Percentiles rank a stretch among this genome's conserved stretches.
phyloP scores from a whole-genome alignment of 2,888 invertebrate genomes.

The Petrophora chlorosata region DNA sequence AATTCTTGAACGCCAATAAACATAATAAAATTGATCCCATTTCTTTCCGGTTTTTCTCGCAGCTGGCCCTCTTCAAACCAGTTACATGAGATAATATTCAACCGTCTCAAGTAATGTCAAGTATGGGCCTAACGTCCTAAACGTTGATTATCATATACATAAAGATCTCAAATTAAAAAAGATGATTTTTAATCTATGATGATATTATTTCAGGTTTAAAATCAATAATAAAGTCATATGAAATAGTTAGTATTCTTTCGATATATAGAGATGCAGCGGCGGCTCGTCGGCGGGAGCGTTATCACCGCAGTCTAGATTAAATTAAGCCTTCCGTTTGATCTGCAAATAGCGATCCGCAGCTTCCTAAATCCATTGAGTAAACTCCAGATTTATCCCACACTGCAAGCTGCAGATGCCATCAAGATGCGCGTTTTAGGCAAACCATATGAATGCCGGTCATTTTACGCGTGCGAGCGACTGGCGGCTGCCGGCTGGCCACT shows the following conservation, averaged over 20 bases:
- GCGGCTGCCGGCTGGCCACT: constrained; percentile 51
- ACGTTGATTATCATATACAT: no score
- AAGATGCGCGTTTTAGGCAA: constrained; percentile 31
- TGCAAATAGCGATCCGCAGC: constrained; percentile 10
- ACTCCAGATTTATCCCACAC: constrained; percentile 17
- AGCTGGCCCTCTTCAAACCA: constrained; percentile 6
- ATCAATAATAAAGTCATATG: no score
- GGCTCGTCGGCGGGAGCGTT: no score
- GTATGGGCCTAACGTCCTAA: neutral
- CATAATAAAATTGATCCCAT: neutral
- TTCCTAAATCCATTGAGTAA: constrained; percentile 22
- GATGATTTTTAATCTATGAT: no score
- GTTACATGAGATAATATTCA: constrained; percentile 1
- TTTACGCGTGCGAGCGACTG: constrained; percentile 59
- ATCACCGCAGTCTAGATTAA: constrained; percentile 1
- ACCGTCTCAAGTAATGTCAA: neutral
- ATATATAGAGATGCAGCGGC: no score
- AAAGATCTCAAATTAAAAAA: no score
- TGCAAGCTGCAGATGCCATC: constrained; percentile 29
- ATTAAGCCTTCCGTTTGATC: constrained; percentile 17
- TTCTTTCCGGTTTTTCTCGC: constrained; percentile 11
- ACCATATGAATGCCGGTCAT: constrained; percentile 51
- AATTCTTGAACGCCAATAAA: neutral
- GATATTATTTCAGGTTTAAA: no score
- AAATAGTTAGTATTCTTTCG: no score